A percentile compares a stretch with the other conserved stretches of the same genome.
These are phyloP conservation scores for Lepidotrigona ventralis DNA, from an alignment of 1,140 invertebrate species.

Conservation along the genomic window DNA sequence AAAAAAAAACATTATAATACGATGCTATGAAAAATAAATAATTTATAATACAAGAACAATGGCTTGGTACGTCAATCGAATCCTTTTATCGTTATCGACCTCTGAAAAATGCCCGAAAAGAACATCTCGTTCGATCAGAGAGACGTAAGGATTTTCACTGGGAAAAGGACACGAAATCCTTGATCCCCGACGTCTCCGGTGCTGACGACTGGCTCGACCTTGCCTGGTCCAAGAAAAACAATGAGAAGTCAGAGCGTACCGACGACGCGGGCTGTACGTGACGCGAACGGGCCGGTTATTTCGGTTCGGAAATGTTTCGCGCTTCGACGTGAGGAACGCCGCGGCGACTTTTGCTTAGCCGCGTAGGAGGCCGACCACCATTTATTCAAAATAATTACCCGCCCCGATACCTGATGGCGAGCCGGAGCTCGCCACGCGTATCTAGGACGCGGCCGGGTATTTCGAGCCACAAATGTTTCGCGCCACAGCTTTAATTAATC, in stretches of 20 bases:
- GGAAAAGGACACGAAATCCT: background rate
- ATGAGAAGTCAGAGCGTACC: constrained; percentile 50
- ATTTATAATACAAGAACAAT: too few species aligned
- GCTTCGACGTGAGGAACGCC: constrained; percentile 47
- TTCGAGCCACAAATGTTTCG: constrained; percentile 57
- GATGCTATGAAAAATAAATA: too few species aligned
- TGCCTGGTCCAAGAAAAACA: constrained; percentile 63
- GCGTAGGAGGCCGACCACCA: constrained; percentile 55
- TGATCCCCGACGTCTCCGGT: background rate
- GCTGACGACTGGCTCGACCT: constrained; percentile 43
- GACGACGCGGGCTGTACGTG: constrained; percentile 26
- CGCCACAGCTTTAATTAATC: constrained; percentile 59
- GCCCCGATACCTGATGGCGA: constrained; percentile 49
- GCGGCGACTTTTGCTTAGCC: constrained; percentile 45
- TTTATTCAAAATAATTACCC: constrained; percentile 63
- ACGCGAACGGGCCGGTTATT: constrained; percentile 53
- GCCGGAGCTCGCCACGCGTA: constrained; percentile 19
- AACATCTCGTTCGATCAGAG: background rate
- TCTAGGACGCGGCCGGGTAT: constrained; percentile 55
- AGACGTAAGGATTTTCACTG: background rate
- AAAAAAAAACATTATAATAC: too few species aligned
- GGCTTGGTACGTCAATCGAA: too few species aligned
- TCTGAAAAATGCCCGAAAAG: background rate
- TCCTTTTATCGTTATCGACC: background rate
- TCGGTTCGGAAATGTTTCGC: constrained; percentile 59